Evolutionary conservation across 2,113 vertebrate genomes (phyloP).

Genomic region (Tachuris rubrigastra): DNA sequence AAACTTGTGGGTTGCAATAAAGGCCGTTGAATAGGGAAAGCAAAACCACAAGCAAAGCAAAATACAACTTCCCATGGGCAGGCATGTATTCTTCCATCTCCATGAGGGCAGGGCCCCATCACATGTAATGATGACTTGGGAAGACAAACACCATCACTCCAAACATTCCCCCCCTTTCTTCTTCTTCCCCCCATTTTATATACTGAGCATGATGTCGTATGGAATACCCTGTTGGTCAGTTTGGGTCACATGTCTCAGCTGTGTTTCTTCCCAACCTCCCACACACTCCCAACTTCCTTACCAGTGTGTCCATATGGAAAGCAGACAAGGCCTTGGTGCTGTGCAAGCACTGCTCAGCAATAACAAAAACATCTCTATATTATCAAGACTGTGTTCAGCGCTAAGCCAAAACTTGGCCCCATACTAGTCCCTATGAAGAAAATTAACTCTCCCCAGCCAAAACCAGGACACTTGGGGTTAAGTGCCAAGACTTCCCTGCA

Average conservation of each 20-base stretch:
- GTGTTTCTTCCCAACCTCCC: background rate
- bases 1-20: background rate
- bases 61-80: background rate
- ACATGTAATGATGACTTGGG: rapidly evolving
- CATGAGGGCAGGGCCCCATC: background rate
- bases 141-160: background rate
- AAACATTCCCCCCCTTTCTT: background rate
- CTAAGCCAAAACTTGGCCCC: background rate
- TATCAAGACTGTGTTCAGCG: background rate
- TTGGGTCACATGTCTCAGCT: background rate
- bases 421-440: background rate
- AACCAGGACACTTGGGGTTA: background rate
- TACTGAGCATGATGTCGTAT: background rate
- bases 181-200: background rate
- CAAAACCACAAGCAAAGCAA: background rate
- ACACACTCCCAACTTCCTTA: background rate
- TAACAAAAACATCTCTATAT: background rate
- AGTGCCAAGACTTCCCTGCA: background rate
- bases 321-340: background rate
- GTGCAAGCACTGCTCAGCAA: background rate
- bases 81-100: background rate
- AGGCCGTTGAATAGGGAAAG: background rate
- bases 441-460: background rate
- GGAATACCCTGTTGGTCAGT: background rate
- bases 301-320: background rate